phyloP scores from a whole-genome alignment of 2,888 invertebrate species.

The Parnassius smintheus region DNA sequence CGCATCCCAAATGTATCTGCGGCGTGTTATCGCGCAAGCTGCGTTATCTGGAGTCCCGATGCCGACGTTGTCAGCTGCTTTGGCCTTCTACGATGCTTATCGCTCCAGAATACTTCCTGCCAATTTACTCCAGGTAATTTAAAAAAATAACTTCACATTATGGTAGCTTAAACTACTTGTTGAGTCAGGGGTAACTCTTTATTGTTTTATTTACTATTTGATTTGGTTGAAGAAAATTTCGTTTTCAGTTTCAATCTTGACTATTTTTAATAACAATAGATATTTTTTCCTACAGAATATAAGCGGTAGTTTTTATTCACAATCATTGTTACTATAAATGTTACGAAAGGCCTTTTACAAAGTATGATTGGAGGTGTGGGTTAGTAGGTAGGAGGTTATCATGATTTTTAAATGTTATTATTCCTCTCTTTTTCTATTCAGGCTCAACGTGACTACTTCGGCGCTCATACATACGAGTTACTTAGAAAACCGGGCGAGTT shows the following conservation, averaged over 20 bases:
- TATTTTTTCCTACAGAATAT: too few species aligned
- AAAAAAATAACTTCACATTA: too few species aligned
- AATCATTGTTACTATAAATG: too few species aligned
- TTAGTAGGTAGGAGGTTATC: too few species aligned
- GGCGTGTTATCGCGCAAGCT: slow-evolving; percentile 88
- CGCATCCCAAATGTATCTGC: slow-evolving; percentile 90
- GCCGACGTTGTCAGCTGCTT: slow-evolving; percentile 95
- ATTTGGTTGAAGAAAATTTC: too few species aligned
- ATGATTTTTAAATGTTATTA: slow-evolving; percentile 7
- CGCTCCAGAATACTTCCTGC: slow-evolving; percentile 93
- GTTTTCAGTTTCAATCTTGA: too few species aligned
- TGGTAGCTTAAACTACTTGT: too few species aligned
- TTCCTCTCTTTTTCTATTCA: slow-evolving; percentile 47
- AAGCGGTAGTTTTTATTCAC: too few species aligned
- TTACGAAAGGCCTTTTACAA: background rate
- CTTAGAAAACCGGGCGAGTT: slow-evolving; percentile 91
- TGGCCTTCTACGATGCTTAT: slow-evolving; percentile 99
- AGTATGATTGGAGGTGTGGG: background rate
- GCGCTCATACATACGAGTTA: slow-evolving; percentile 98
- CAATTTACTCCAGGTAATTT: slow-evolving; percentile 95
- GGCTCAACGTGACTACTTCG: slow-evolving; percentile 99
- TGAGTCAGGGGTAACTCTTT: too few species aligned
- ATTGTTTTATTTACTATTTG: too few species aligned
- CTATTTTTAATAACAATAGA: too few species aligned
- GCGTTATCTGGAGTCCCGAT: slow-evolving; percentile 93